Base-by-base conservation (phyloP, 2,888 invertebrate genomes). In the Eupithecia vulgata region DNA sequence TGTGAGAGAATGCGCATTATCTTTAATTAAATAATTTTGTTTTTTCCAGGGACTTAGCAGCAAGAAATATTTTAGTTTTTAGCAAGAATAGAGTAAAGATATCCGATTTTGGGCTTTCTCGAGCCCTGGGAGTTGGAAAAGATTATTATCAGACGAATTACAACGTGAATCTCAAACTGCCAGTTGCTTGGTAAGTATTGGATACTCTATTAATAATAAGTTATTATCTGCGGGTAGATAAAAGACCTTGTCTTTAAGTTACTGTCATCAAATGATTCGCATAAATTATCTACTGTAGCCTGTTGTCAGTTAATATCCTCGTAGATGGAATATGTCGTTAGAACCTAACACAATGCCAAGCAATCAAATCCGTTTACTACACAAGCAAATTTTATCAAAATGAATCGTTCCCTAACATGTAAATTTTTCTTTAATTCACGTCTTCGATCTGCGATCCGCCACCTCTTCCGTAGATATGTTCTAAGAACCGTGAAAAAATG, bases 141-240 rank as follows among this genome's bases (percentile, higher is more conserved):
- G 99, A 99, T 90, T 99, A 99, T 89, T 99, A 99, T 88, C 99
- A 99, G 90, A 99, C 99, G 5, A 99, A 99, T 94, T 99, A 99
- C 89, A 99, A 98, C 88, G 98, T 99, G 52, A 99, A 99, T 94
- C 95, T 99, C 75, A 99, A 99, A 91, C 94, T 99, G 73, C 99
- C 99, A 0, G 99, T 99, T 79, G 99, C 99, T 5, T 99, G 99
- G 99, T 97, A 88, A 94, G 95, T 90, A 57, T 45, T 68, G 1
- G 37, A 8, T 8, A 70, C 37, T 34, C 6, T 42, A 17, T 17
- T 35, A 1, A 61, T 61, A 3, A 62, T 30, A 15, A 30, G n/a
- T 21, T 52, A 52, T 21, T 21, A 21, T 12, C 21, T 21, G 21
- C 21, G 21, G 10, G 21, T 21, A 52, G 12, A 52, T 52, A 52